Evolutionary conservation across 2,888 invertebrate genomes (phyloP).

Genomic region (Andricus quercusramuli): DNA sequence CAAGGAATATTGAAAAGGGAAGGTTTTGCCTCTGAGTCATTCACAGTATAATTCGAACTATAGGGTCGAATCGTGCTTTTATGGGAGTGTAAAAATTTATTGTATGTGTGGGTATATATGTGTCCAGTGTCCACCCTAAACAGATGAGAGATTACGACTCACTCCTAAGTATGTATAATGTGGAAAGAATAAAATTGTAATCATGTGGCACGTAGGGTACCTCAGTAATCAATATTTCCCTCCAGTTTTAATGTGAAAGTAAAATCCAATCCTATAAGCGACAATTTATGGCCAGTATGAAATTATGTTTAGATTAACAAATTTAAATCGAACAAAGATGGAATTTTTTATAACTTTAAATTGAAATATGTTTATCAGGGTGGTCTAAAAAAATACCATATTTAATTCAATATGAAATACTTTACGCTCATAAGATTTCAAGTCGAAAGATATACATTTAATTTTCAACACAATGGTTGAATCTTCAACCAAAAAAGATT

Average conservation of each 20-base stretch:
- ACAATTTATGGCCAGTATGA: background rate
- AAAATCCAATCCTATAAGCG: background rate
- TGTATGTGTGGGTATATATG: background rate
- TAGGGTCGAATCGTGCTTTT: constrained; percentile 1
- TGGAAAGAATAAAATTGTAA: background rate
- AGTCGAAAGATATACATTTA: too few relatives aligned
- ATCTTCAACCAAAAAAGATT: too few relatives aligned
- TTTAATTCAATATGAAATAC: too few relatives aligned
- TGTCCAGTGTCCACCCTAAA: constrained; percentile 14
- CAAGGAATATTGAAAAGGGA: constrained; percentile 13
- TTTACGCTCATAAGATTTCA: too few relatives aligned
- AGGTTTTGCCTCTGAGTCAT: constrained; percentile 16
- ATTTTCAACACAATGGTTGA: too few relatives aligned
- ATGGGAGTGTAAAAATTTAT: too few relatives aligned
- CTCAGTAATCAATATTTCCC: background rate
- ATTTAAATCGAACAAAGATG: background rate
- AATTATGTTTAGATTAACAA: background rate
- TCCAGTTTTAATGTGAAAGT: background rate
- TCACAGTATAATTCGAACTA: constrained; percentile 13
- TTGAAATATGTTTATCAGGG: too few relatives aligned
- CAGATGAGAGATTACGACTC: background rate
- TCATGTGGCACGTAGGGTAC: background rate
- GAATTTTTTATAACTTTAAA: too few relatives aligned
- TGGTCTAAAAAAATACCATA: too few relatives aligned
- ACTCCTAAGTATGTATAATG: background rate